A percentile compares a stretch with the other conserved stretches of the same genome.
These are phyloP conservation scores for Mantis religiosa DNA, from an alignment of 2,888 invertebrate species.

Conservation along the genomic window DNA sequence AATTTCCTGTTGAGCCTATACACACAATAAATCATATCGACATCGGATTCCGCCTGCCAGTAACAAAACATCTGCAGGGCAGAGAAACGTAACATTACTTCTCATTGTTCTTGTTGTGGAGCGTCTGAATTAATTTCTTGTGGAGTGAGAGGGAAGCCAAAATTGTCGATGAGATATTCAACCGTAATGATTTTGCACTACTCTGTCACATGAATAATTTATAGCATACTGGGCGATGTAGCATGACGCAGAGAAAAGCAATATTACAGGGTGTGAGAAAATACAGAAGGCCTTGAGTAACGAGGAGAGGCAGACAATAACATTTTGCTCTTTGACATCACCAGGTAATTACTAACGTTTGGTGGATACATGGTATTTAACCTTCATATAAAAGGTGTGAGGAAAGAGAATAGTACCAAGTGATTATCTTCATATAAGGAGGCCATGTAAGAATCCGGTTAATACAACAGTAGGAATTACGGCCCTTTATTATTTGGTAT, in stretches of 20 bases:
- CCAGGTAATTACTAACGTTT: no score
- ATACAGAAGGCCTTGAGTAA: not conserved
- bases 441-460: no score
- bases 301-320: not conserved
- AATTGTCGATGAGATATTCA: not conserved
- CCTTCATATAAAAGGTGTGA: no score
- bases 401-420: no score
- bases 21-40: not conserved
- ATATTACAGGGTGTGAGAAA: not conserved
- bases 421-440: no score
- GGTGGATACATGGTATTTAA: no score
- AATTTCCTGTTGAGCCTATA: not conserved
- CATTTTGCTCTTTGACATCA: not conserved
- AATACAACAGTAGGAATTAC: no score
- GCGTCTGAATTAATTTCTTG: not conserved
- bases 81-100: not conserved
- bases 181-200: not conserved
- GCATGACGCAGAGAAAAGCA: not conserved
- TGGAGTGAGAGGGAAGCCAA: not conserved
- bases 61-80: not conserved
- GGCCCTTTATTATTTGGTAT: no score
- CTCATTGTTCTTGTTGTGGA: not conserved
- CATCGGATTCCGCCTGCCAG: not conserved
- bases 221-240: not conserved
- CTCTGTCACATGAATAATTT: not conserved